Base-by-base conservation (phyloP, 2,888 invertebrate species). In the Argyra leucocephala region DNA sequence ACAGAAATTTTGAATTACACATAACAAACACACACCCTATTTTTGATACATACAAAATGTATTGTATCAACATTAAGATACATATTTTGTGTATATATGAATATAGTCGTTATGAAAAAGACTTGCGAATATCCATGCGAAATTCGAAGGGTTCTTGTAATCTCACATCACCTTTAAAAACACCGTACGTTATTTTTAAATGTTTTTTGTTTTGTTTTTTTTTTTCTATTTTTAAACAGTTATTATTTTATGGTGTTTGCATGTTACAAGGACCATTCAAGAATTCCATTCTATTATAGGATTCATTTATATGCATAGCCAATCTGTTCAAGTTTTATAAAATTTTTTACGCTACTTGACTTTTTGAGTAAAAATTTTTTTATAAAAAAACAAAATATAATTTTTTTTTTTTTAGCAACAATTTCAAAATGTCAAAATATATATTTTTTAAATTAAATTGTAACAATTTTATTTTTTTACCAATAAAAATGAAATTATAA, bases 251-350 rank as follows among this genome's bases (percentile, higher is more conserved):
- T n/a, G 48, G 48, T 48, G 48, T 48, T 48, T 15, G 18, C 48
- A 48, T 48, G 48, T 48, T 48, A 48, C n/a, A 48, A 48, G 48
- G 9, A 48, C 48, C 18, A 48, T 48, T 48, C 63, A 70, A 69
- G 70, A 72, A 73, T 75, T 72, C 73, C 74, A 71, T 79, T 78
- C 22, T 58, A 58, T 48, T 48, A 48, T 48, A 79, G 78, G 75
- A 70, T 73, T 78, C 77, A 79, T 79, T 79, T 80, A 80, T 80
- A 79, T 79, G 79, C 80, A 78, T 76, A 80, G 79, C 75, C 77
- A 77, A 78, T 76, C 77, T 78, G 75, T 74, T 74, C 73, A 74
- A 76, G 77, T 78, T 78, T 78, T 77, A 77, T 73, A 73, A 70
- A 76, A 78, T 78, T 76, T 76, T 73, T 77, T 76, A 74, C 75